Base-by-base conservation (phyloP, 2,888 invertebrate species). In the Epistrophe grossulariae region DNA sequence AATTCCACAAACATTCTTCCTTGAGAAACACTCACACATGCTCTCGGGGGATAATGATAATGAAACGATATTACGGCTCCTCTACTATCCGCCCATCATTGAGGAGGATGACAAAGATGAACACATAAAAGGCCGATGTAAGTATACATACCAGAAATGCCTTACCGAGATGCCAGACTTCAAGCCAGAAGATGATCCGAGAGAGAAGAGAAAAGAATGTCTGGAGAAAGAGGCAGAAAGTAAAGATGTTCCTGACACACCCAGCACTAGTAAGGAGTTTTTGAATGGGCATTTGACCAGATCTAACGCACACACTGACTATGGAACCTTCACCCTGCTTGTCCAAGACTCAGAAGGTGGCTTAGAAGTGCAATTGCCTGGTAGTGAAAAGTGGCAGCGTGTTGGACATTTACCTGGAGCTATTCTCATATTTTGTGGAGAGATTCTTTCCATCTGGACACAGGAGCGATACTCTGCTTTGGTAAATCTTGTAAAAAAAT, bases 311-410 rank as follows among this genome's bases (percentile, higher is more conserved):
- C 96, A 96, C 91, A 95, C 95, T 31, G 97, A 97, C 92, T 95
- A 95, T 89, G 96, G 96, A 88, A 96, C 96, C 64, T 95, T 97
- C 91, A 96, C 96, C 17, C 93, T 97, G 83, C 93, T 96, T 57
- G 94, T 96, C 48, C 94, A 96, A 93, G 96, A 97, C 91, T 95
- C 95, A 52, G 96, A 96, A 89, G 96, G 96, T 17, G 97, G 97
- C 1, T 93, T 97, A 11, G 93, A 93, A 82, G 91, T 96, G 52
- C 95, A 95, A 91, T 92, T 95, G 84, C 94, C 95, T 11, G 94
- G 94, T 68, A 94, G 95, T 88, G 95, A 95, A 43, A 94, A 95
- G 89, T 97, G 96, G 96, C 94, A 95, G 89, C 94, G 95, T 48
- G 96, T 96, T 4, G 96, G 95, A 0, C 96, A 97, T 90, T 94